Percentiles rank a stretch among this genome's conserved stretches.
Conservation (phyloP, 2,888 invertebrate genomes). For the Ischnura elegans region DNA sequence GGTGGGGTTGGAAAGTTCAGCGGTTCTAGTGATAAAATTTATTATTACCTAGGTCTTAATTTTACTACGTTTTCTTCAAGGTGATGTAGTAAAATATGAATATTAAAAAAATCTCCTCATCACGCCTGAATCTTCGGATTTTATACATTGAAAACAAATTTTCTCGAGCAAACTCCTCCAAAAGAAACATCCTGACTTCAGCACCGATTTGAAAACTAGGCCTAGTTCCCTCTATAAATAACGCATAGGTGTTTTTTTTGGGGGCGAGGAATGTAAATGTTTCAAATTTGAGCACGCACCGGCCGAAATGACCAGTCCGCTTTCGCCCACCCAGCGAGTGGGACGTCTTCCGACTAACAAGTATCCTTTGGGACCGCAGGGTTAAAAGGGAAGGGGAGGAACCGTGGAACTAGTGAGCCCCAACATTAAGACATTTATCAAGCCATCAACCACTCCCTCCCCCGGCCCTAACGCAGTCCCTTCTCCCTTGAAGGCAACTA, state of each 20-base stretch:
- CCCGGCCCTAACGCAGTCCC: background rate
- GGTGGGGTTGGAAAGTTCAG: no score
- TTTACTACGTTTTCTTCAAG: no score
- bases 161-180: no score
- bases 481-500: background rate
- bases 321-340: background rate
- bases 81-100: no score
- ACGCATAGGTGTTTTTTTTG: background rate
- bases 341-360: background rate
- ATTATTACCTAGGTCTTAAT: no score
- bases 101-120: no score
- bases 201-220: no score
- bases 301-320: background rate
- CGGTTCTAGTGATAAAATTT: no score
- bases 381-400: background rate
- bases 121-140: no score
- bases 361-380: background rate
- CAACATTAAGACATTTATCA: conserved; percentile 35
- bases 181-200: no score
- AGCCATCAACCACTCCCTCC: conserved; percentile 31
- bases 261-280: background rate
- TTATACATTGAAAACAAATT: no score
- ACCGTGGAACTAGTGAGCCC: background rate
- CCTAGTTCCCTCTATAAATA: background rate
- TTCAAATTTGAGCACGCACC: background rate